Conservation (phyloP, 2,113 vertebrate genomes). For the Porphyrio hochstetteri region DNA sequence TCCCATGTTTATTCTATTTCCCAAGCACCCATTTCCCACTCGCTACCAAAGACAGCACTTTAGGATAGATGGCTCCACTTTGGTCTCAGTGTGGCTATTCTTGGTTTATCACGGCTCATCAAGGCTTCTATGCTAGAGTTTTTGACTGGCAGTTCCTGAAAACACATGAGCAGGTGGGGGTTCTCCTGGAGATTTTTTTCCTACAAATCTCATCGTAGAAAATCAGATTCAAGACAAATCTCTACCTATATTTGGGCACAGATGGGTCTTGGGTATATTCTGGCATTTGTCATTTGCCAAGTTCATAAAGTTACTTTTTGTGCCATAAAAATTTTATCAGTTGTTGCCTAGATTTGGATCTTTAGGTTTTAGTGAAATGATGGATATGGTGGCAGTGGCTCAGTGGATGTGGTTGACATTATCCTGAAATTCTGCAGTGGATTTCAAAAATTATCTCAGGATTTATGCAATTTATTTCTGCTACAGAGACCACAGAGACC, state of each 20-base stretch:
- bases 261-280: neutral
- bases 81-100: neutral
- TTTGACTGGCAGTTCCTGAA: neutral
- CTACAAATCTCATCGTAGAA: neutral
- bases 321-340: neutral
- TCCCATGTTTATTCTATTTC: neutral
- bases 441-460: neutral
- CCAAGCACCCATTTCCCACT: neutral
- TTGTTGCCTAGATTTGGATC: neutral
- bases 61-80: neutral
- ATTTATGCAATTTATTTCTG: neutral
- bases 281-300: neutral
- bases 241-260: neutral
- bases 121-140: neutral
- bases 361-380: neutral
- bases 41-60: neutral
- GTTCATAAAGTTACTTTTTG: neutral
- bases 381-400: neutral
- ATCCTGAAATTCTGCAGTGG: neutral
- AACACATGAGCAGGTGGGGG: neutral
- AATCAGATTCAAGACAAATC: neutral
- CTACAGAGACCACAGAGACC: neutral
- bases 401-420: neutral
- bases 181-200: neutral
- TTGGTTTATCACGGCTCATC: neutral